Evolutionary conservation across 2,888 invertebrate genomes (phyloP).

Genomic region (Taphrorychus bicolor): DNA sequence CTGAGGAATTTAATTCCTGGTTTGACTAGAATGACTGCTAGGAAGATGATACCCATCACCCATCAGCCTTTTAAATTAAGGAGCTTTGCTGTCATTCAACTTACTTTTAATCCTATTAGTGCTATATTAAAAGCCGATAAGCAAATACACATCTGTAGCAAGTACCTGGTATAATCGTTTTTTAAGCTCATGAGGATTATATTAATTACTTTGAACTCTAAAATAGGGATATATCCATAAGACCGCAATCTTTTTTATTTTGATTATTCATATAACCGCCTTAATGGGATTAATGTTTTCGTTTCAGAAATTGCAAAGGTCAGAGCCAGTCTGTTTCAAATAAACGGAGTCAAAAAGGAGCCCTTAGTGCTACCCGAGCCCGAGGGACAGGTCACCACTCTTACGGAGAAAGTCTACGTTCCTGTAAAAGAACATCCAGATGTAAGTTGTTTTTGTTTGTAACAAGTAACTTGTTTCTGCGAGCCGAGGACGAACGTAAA

Average conservation of each 20-base stretch:
- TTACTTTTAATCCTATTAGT: neutral
- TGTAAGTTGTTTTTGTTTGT: slow-evolving; percentile 72
- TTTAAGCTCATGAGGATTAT: neutral
- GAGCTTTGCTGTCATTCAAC: too few species aligned
- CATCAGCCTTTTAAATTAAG: too few species aligned
- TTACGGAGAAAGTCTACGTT: slow-evolving; percentile 99
- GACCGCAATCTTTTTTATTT: neutral
- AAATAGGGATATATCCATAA: too few species aligned
- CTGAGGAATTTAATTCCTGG: neutral
- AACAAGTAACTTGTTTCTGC: too few species aligned
- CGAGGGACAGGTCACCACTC: slow-evolving; percentile 87
- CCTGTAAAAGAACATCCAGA: slow-evolving; percentile 99
- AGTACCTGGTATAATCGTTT: neutral
- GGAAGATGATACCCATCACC: too few species aligned
- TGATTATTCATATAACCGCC: neutral
- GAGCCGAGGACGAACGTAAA: neutral
- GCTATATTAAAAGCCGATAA: neutral
- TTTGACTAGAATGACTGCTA: too few species aligned
- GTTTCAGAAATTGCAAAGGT: slow-evolving; percentile 98
- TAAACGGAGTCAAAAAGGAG: slow-evolving; percentile 96
- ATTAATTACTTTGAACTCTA: too few species aligned
- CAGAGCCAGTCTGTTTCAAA: slow-evolving; percentile 97
- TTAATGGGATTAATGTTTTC: slow-evolving; percentile 40
- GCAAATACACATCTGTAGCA: neutral
- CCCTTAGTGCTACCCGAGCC: slow-evolving; percentile 90